A percentile compares a stretch with the other conserved stretches of the same genome.
Evolutionary conservation across 2,888 invertebrate species (phyloP).

Genomic region (Branchinecta sandiegonensis): DNA sequence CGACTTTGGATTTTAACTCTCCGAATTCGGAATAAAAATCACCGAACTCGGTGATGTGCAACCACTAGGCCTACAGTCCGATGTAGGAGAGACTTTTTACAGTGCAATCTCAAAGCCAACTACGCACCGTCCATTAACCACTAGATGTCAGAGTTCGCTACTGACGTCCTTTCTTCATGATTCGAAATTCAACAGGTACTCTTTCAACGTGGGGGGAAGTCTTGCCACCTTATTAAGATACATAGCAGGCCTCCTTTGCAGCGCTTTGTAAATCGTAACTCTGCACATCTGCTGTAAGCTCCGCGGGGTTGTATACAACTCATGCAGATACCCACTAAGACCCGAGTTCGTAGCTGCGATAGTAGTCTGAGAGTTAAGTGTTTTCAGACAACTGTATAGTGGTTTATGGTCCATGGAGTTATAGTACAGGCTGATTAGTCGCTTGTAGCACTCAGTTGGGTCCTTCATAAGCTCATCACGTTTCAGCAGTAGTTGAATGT

Average conservation of each 20-base stretch:
- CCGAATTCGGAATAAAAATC: too few relatives aligned
- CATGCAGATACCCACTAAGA: constrained; percentile 46
- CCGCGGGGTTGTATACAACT: constrained; percentile 49
- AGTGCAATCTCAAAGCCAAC: too few relatives aligned
- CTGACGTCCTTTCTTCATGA: constrained; percentile 26
- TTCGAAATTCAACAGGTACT: constrained; percentile 52
- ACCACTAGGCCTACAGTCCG: too few relatives aligned
- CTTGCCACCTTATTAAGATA: constrained; percentile 41
- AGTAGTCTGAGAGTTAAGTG: constrained; percentile 46
- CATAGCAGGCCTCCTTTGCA: constrained; percentile 46
- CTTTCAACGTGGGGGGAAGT: constrained; percentile 50
- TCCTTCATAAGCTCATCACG: constrained; percentile 41
- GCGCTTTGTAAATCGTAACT: constrained; percentile 50
- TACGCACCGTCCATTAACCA: too few relatives aligned
- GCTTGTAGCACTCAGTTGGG: constrained; percentile 47
- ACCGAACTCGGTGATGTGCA: too few relatives aligned
- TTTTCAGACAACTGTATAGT: constrained; percentile 50
- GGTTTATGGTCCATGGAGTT: constrained; percentile 49
- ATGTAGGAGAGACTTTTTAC: too few relatives aligned
- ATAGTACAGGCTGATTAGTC: constrained; percentile 49
- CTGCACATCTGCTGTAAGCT: constrained; percentile 56
- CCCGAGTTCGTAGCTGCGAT: constrained; percentile 43
- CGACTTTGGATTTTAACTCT: too few relatives aligned
- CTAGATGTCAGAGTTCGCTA: too few relatives aligned
- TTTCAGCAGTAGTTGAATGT: constrained; percentile 52